phyloP scores from a whole-genome alignment of 2,797 vertebrate species.

The Hemitrygon akajei region DNA sequence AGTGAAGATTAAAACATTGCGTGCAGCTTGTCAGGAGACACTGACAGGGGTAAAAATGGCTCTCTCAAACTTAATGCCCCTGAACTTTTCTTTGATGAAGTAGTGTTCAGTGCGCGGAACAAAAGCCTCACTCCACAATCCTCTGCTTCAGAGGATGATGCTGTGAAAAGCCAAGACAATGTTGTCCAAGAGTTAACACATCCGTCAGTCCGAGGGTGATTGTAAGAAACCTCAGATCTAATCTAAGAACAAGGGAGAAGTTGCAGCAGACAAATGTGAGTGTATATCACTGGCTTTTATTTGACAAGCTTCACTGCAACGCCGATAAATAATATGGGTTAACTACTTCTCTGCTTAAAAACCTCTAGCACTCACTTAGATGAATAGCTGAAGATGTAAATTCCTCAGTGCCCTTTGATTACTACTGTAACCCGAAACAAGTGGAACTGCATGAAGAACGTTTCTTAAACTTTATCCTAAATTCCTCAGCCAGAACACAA shows the following conservation, averaged over 20 bases:
- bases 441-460: background rate
- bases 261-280: conserved; percentile 10
- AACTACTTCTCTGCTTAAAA: background rate
- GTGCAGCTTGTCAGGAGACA: background rate
- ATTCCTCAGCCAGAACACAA: background rate
- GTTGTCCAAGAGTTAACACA: conserved; percentile 10
- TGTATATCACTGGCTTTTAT: background rate
- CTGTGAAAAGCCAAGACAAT: background rate
- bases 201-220: background rate
- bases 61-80: background rate
- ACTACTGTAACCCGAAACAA: background rate
- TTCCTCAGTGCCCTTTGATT: background rate
- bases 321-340: background rate
- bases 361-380: background rate
- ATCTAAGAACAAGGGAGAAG: background rate
- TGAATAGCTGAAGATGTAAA: background rate
- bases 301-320: background rate
- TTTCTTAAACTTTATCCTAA: background rate
- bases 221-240: conserved; percentile 20
- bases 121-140: background rate
- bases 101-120: background rate
- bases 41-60: background rate
- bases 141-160: background rate
- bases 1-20: background rate
- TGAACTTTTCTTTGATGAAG: conserved; percentile 2